Percentiles rank a stretch among this genome's conserved stretches.
These are phyloP conservation scores for Lathronympha strigana DNA, from an alignment of 2,888 invertebrate genomes.

Conservation along the genomic window DNA sequence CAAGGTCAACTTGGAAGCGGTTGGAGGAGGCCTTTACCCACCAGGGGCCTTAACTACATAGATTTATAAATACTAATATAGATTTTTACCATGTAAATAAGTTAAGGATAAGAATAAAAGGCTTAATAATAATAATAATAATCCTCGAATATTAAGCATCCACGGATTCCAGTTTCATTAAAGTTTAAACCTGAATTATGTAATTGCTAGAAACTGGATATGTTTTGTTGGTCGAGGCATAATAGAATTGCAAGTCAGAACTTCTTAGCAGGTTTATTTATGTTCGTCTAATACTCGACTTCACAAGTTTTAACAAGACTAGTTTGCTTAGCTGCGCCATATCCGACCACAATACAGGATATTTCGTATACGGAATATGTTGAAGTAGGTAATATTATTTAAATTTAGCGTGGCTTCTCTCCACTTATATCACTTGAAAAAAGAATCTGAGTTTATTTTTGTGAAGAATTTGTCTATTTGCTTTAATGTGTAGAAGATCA, in stretches of 20 bases:
- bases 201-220: not conserved
- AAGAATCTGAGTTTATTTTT: no score
- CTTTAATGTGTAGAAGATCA: no score
- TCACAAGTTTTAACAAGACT: conserved; percentile 35
- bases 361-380: conserved; percentile 11
- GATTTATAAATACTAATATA: no score
- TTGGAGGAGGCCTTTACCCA: no score
- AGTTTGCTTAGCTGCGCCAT: conserved; percentile 15
- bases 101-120: no score
- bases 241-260: conserved; percentile 16
- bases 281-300: conserved; percentile 7
- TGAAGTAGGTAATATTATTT: not conserved
- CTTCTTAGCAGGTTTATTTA: conserved; percentile 38
- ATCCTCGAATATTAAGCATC: not conserved
- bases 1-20: no score
- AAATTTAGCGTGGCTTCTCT: no score
- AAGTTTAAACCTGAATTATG: not conserved
- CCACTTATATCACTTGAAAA: no score
- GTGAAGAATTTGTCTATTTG: no score
- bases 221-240: not conserved
- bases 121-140: no score
- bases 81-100: no score
- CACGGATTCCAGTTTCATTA: not conserved
- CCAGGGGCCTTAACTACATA: no score
- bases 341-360: conserved; percentile 21